Conservation (phyloP, 2,113 vertebrate genomes). For the Astur gentilis region DNA sequence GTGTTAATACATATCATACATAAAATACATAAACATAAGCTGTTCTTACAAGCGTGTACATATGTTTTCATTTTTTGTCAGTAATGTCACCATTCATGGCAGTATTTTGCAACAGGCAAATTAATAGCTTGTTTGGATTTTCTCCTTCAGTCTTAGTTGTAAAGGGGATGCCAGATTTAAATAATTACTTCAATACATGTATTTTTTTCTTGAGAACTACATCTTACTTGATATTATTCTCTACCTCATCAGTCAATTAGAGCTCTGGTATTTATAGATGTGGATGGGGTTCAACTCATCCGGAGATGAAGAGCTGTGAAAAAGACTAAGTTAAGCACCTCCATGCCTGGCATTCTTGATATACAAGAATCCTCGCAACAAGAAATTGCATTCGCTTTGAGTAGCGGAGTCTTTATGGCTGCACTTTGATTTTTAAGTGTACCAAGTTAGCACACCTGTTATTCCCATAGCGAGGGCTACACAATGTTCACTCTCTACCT, state of each 20-base stretch:
- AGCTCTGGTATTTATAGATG: background rate
- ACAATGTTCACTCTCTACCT: background rate
- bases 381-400: background rate
- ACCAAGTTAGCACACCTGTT: background rate
- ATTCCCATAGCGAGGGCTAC: background rate
- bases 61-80: background rate
- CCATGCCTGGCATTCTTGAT: background rate
- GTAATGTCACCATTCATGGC: background rate
- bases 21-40: background rate
- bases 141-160: background rate
- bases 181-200: background rate
- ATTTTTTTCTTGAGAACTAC: background rate
- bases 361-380: background rate
- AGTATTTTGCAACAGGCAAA: background rate
- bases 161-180: background rate
- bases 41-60: background rate
- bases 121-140: background rate
- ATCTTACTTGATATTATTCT: background rate
- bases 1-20: background rate
- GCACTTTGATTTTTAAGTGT: background rate
- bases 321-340: background rate
- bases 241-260: background rate
- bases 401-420: background rate
- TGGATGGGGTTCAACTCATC: background rate
- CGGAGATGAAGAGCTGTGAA: background rate